These are phyloP conservation scores for Sinosuthora webbiana DNA, from an alignment of 2,113 vertebrate genomes.

Conservation along the genomic window DNA sequence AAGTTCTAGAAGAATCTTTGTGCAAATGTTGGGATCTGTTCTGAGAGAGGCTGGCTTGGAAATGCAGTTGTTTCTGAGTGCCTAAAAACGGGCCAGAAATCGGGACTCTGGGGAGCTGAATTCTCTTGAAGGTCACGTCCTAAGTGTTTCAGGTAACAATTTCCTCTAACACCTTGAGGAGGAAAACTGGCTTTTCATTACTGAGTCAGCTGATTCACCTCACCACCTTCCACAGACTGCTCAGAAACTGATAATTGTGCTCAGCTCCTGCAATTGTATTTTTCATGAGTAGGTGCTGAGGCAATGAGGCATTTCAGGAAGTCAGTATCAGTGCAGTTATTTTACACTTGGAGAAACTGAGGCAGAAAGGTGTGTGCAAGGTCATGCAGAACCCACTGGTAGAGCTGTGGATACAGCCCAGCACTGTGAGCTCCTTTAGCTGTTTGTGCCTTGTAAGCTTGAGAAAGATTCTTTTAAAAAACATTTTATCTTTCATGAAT, in stretches of 20 bases:
- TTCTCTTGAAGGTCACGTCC: neutral
- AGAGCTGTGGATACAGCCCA: neutral
- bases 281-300: neutral
- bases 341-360: constrained; percentile 42
- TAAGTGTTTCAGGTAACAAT: neutral
- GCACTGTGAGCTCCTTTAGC: neutral
- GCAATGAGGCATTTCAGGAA: constrained; percentile 19
- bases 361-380: constrained; percentile 4
- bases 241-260: neutral
- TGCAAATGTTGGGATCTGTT: neutral
- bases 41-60: neutral
- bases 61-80: neutral
- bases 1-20: neutral
- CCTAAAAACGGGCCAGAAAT: neutral
- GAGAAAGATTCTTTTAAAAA: neutral
- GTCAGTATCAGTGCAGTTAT: neutral
- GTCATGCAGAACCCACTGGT: neutral
- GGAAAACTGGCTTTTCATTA: constrained; percentile 17
- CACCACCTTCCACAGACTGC: neutral
- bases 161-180: neutral
- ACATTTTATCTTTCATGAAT: neutral
- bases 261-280: neutral
- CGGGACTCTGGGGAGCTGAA: neutral
- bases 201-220: constrained; percentile 18
- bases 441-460: neutral